These are phyloP conservation scores for Poeciliopsis infans DNA, from an alignment of 2,797 vertebrate species.

Conservation along the genomic window DNA sequence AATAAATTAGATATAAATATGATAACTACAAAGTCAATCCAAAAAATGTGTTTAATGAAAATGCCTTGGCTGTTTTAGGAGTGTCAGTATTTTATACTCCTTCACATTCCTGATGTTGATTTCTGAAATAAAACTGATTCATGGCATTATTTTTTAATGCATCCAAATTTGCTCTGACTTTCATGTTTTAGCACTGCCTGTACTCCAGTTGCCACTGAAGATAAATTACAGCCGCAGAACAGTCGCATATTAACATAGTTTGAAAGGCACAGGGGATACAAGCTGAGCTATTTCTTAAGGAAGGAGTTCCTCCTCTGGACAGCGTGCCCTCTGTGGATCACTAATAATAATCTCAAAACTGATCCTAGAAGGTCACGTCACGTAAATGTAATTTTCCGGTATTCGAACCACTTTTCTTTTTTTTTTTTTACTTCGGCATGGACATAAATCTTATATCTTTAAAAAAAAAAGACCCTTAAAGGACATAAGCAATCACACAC, in stretches of 20 bases:
- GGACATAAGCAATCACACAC: neutral
- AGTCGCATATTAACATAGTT: neutral
- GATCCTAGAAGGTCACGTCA: conserved; percentile 26
- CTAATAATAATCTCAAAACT: conserved; percentile 7
- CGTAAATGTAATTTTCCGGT: conserved; percentile 35
- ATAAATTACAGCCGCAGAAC: conserved; percentile 5
- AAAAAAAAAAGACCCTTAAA: neutral
- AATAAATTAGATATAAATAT: neutral
- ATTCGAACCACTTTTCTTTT: conserved; percentile 27
- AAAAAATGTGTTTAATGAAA: neutral
- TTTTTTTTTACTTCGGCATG: conserved; percentile 9
- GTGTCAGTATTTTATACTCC: neutral
- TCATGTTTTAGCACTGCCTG: neutral
- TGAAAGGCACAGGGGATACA: neutral
- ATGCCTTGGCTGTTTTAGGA: neutral
- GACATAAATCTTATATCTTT: neutral
- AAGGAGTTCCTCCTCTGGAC: conserved; percentile 15
- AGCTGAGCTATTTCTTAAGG: conserved; percentile 4
- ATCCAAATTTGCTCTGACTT: neutral
- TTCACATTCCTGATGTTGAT: neutral
- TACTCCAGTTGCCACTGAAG: neutral
- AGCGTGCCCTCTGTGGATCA: conserved; percentile 18
- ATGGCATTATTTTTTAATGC: neutral
- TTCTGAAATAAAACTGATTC: conserved; percentile 2
- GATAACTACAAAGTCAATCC: neutral